Conservation (phyloP, 1,140 invertebrate genomes). For the Pygmarrhopalites habei region DNA sequence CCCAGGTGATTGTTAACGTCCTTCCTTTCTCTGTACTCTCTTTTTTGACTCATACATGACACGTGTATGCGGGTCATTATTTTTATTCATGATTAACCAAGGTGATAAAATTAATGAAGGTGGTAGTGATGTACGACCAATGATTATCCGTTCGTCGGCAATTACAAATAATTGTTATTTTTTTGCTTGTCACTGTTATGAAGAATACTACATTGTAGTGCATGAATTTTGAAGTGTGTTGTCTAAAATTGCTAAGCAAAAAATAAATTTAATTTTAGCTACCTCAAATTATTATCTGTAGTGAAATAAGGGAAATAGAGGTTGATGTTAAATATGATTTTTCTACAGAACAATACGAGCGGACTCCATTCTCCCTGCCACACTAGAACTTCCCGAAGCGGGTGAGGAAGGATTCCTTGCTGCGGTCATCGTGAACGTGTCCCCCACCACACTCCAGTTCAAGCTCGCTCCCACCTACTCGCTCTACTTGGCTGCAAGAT, state of each 20-base stretch:
- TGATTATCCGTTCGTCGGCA: too few relatives aligned
- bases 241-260: too few relatives aligned
- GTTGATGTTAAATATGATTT: too few relatives aligned
- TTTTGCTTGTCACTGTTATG: too few relatives aligned
- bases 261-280: too few relatives aligned
- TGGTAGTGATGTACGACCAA: neutral
- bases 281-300: too few relatives aligned
- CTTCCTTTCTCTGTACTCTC: neutral
- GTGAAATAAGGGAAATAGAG: too few relatives aligned
- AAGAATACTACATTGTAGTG: too few relatives aligned
- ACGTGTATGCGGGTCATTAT: neutral
- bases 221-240: too few relatives aligned
- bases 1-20: conserved; percentile 20
- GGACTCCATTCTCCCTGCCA: conserved; percentile 86
- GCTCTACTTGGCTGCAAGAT: conserved; percentile 84
- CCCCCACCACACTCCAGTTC: conserved; percentile 73
- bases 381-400: conserved; percentile 88
- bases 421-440: conserved; percentile 76
- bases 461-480: conserved; percentile 90
- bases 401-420: conserved; percentile 84
- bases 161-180: too few relatives aligned
- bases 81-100: neutral
- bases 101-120: neutral
- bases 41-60: neutral
- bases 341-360: conserved; percentile 48